Evolutionary conservation across 2,797 vertebrate species (phyloP).

Genomic region (Rhincodon typus): DNA sequence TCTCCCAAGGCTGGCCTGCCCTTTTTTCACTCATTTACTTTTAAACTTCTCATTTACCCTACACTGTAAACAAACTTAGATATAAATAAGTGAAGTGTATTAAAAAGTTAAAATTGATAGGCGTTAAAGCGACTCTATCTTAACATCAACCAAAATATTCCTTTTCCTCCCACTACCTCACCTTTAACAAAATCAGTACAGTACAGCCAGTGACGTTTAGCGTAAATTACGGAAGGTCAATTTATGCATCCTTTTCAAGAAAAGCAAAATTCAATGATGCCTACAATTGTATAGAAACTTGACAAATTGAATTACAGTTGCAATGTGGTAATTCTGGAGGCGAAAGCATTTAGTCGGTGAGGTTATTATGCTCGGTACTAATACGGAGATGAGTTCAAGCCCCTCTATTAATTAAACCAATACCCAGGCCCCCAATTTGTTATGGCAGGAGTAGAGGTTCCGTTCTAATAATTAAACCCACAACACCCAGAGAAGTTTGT

Average conservation of each 20-base stretch:
- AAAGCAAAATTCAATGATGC: not conserved
- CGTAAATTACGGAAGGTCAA: not conserved
- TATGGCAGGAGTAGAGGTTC: too few relatives aligned
- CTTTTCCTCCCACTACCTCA: not conserved
- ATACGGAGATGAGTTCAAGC: too few relatives aligned
- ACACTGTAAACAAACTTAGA: not conserved
- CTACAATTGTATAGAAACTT: not conserved
- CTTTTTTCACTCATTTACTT: not conserved
- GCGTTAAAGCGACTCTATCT: not conserved
- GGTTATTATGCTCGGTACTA: not conserved
- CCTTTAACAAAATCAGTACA: not conserved
- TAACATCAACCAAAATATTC: not conserved
- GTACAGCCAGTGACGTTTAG: not conserved
- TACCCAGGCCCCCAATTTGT: too few relatives aligned
- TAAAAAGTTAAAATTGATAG: not conserved
- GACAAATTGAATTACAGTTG: not conserved
- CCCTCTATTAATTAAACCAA: too few relatives aligned
- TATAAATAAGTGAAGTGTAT: not conserved
- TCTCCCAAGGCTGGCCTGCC: not conserved
- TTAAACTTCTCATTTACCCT: not conserved
- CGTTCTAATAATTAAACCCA: too few relatives aligned
- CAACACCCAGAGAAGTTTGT: too few relatives aligned
- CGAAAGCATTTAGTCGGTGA: not conserved
- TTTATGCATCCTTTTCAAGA: not conserved
- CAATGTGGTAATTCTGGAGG: not conserved